These are phyloP conservation scores for Pseudochirops corinnae DNA, from an alignment of 2,797 vertebrate genomes.

Conservation along the genomic window DNA sequence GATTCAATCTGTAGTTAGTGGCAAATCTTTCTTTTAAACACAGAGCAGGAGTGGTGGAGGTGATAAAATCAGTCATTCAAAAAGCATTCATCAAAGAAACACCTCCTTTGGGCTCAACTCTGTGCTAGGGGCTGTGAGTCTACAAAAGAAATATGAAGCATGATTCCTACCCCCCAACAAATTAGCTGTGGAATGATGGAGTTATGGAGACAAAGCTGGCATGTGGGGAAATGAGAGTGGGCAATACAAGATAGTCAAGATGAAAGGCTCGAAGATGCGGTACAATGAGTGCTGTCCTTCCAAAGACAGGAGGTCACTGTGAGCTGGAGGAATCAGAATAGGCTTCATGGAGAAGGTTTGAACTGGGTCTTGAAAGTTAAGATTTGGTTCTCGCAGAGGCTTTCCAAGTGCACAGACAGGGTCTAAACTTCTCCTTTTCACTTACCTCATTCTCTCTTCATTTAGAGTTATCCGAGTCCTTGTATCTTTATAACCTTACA, in stretches of 20 bases:
- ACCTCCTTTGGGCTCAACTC: neutral
- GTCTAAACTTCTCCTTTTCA: neutral
- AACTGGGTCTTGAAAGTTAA: constrained; percentile 15
- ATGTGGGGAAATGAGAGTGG: neutral
- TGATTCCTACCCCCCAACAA: neutral
- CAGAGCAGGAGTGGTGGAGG: neutral
- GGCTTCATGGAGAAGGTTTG: neutral
- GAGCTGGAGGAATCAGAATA: neutral
- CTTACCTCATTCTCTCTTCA: neutral
- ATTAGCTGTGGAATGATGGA: neutral
- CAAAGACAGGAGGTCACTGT: neutral
- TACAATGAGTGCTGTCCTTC: neutral
- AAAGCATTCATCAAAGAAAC: constrained; percentile 37
- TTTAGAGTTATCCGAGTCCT: neutral
- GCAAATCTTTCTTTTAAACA: constrained; percentile 9
- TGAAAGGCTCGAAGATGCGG: accelerated
- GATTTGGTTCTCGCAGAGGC: neutral
- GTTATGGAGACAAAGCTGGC: neutral
- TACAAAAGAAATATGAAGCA: neutral
- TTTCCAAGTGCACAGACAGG: neutral
- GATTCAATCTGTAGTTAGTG: neutral
- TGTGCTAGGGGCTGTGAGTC: neutral
- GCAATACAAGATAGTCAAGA: neutral
- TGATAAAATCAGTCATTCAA: neutral
- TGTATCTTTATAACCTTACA: neutral